Conservation (phyloP, 2,113 vertebrate genomes). For the Buteo buteo region DNA sequence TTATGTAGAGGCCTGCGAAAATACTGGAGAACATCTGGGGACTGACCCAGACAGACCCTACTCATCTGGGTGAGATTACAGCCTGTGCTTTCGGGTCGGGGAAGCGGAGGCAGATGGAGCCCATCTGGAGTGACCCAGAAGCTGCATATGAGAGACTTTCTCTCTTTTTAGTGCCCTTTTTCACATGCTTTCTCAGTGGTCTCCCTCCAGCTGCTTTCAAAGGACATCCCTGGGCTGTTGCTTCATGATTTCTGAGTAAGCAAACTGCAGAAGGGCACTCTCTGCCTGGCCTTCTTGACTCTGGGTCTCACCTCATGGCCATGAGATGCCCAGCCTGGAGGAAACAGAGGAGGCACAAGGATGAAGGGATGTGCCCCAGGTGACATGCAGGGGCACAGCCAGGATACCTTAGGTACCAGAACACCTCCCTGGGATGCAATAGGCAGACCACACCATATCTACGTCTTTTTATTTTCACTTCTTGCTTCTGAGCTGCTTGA, state of each 20-base stretch:
- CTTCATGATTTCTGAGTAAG: background rate
- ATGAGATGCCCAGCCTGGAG: background rate
- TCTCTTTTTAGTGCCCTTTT: background rate
- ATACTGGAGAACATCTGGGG: background rate
- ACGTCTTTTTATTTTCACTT: background rate
- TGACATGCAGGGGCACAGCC: background rate
- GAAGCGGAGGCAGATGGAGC: background rate
- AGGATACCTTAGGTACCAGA: background rate
- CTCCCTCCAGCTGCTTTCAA: background rate
- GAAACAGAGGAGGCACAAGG: background rate
- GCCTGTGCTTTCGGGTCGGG: rapidly evolving
- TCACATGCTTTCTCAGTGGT: background rate
- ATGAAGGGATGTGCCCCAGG: background rate
- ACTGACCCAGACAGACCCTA: background rate
- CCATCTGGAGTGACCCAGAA: background rate
- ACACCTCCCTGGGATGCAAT: background rate
- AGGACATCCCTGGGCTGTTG: background rate
- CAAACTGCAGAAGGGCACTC: background rate
- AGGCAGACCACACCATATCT: background rate
- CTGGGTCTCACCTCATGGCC: rapidly evolving
- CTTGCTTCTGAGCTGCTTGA: background rate
- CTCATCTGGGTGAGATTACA: background rate
- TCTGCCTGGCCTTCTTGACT: background rate
- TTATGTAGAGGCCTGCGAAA: background rate
- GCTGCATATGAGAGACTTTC: background rate